These are phyloP conservation scores for Apodemia duryi DNA, from an alignment of 2,888 invertebrate genomes.

Conservation along the genomic window DNA sequence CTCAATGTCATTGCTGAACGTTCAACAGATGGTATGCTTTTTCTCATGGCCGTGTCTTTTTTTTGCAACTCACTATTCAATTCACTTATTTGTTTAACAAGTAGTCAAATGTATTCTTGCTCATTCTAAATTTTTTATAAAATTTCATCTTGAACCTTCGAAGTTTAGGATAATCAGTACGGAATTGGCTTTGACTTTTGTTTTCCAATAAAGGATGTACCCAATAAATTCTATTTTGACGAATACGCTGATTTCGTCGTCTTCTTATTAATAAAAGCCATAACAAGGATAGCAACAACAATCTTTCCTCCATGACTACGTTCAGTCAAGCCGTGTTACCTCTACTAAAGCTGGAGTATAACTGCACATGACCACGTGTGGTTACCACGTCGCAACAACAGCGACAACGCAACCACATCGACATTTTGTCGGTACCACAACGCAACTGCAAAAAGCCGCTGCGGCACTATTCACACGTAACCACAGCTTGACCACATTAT, in stretches of 20 bases:
- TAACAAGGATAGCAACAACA: conserved; percentile 18
- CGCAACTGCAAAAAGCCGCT: conserved; percentile 31
- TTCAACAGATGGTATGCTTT: conserved; percentile 16
- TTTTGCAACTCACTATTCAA: conserved; percentile 1
- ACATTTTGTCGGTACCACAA: conserved; percentile 30
- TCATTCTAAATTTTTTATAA: conserved; percentile 11
- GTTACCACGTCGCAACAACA: conserved; percentile 8
- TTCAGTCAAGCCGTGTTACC: conserved; percentile 13
- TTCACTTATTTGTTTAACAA: conserved; percentile 15
- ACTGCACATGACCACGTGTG: conserved; percentile 10
- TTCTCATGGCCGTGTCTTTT: conserved; percentile 12
- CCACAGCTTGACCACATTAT: no score
- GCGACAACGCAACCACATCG: conserved; percentile 18
- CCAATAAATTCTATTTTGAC: conserved; percentile 17
- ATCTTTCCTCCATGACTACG: conserved; percentile 14
- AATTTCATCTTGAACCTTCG: conserved; percentile 8
- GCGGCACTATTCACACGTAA: conserved; percentile 33
- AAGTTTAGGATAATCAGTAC: conserved; percentile 12
- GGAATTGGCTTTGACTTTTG: conserved; percentile 14
- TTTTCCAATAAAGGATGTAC: background rate
- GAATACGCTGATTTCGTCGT: conserved; percentile 13
- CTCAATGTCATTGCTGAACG: conserved; percentile 15
- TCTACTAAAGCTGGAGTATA: conserved; percentile 10
- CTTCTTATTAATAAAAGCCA: conserved; percentile 13
- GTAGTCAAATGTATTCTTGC: conserved; percentile 6